Percentiles rank a stretch among this genome's conserved stretches.
Conservation (phyloP, 2,888 invertebrate genomes). For the Cryptus armator region DNA sequence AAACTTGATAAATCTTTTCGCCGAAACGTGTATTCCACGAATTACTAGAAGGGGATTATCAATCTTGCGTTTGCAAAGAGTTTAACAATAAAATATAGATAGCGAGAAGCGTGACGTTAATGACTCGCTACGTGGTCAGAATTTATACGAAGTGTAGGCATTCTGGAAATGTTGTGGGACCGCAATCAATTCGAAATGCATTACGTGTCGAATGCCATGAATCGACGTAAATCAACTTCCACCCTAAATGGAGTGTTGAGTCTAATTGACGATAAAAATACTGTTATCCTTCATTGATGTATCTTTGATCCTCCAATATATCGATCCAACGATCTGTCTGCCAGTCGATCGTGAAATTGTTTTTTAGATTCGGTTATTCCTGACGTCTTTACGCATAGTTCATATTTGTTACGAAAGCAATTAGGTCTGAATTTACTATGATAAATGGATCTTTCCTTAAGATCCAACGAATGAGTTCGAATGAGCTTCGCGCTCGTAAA, state of each 20-base stretch:
- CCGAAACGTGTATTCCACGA: neutral
- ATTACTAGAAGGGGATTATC: neutral
- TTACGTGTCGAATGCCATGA: neutral
- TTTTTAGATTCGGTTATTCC: too few relatives aligned
- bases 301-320: neutral
- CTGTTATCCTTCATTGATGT: neutral
- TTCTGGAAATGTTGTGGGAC: neutral
- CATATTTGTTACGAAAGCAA: too few relatives aligned
- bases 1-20: conserved; percentile 43
- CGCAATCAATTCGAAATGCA: neutral
- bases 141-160: neutral
- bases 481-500: neutral
- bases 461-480: neutral
- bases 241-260: neutral
- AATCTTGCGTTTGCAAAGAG: neutral
- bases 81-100: neutral
- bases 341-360: too few relatives aligned
- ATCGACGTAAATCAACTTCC: neutral
- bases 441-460: neutral
- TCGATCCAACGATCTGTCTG: neutral
- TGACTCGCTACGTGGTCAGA: neutral
- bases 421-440: neutral
- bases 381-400: too few relatives aligned
- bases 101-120: neutral
- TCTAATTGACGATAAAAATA: too few relatives aligned